These are phyloP conservation scores for Anguilla megastoma DNA, from an alignment of 2,797 vertebrate species.

Conservation along the genomic window DNA sequence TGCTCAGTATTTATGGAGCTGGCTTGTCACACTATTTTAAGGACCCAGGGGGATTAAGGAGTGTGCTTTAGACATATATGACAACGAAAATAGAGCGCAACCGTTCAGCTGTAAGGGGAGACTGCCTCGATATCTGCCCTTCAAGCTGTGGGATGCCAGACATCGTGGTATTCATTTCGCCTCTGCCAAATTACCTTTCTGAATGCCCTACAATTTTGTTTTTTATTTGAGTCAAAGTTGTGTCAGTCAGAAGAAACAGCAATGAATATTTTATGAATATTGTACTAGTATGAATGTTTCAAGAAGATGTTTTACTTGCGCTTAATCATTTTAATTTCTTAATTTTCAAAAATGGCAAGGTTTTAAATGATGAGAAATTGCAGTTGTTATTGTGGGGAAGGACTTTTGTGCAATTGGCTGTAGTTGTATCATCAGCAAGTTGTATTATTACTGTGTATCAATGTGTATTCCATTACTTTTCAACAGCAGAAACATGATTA, in stretches of 20 bases:
- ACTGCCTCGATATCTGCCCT: constrained; percentile 15
- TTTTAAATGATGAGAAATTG: neutral
- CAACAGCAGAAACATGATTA: neutral
- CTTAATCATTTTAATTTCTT: neutral
- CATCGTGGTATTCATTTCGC: constrained; percentile 42
- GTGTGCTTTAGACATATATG: constrained; percentile 54
- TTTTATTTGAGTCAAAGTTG: constrained; percentile 8
- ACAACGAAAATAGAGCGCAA: constrained; percentile 65
- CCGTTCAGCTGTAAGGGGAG: constrained; percentile 46
- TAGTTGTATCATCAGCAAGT: neutral
- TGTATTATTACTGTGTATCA: neutral
- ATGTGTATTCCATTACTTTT: neutral
- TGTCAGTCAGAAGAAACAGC: neutral
- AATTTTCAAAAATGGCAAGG: neutral
- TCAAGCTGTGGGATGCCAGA: constrained; percentile 35
- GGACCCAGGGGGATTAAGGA: constrained; percentile 56
- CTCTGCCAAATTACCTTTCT: constrained; percentile 32
- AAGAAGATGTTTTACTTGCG: neutral
- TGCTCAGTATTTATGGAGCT: constrained; percentile 69
- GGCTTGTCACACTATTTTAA: constrained; percentile 74
- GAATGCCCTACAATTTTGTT: constrained; percentile 1
- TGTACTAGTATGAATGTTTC: neutral
- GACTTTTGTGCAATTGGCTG: neutral
- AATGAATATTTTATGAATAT: neutral
- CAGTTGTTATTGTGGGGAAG: neutral